These are phyloP conservation scores for Apis florea DNA, from an alignment of 1,140 invertebrate species.

Conservation along the genomic window DNA sequence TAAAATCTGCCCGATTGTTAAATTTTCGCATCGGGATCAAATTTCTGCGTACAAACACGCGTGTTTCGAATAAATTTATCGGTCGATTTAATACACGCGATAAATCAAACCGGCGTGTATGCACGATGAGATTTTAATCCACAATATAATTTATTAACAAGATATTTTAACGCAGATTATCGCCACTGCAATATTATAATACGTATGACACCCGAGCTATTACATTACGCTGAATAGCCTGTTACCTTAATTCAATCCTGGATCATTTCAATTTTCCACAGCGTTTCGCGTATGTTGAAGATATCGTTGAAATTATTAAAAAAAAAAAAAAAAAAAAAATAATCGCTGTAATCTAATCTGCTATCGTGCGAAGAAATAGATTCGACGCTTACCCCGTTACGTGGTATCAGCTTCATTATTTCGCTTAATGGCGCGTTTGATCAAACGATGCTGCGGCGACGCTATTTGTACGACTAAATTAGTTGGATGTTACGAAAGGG, in stretches of 20 bases:
- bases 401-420: slow-evolving; percentile 60
- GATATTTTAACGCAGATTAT: slow-evolving; percentile 42
- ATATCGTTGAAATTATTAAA: not conserved
- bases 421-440: slow-evolving; percentile 65
- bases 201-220: slow-evolving; percentile 1
- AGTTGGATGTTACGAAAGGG: slow-evolving; percentile 63
- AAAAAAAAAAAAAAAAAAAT: no score
- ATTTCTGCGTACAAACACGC: not conserved
- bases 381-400: slow-evolving; percentile 10
- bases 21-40: not conserved
- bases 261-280: slow-evolving; percentile 8
- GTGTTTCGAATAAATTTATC: slow-evolving; percentile 20
- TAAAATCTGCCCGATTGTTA: no score
- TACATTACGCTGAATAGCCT: slow-evolving; percentile 21
- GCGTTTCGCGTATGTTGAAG: not conserved
- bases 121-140: slow-evolving; percentile 40
- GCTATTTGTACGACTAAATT: slow-evolving; percentile 69
- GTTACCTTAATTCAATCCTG: slow-evolving; percentile 14
- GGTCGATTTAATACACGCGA: slow-evolving; percentile 2
- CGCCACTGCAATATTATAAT: not conserved
- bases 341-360: no score
- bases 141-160: slow-evolving; percentile 30
- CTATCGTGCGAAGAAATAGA: not conserved
- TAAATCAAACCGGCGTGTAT: slow-evolving; percentile 1
- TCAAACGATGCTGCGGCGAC: slow-evolving; percentile 59